Evolutionary conservation across 2,797 vertebrate species (phyloP).

Genomic region (Sebastiscus albofasciatus): DNA sequence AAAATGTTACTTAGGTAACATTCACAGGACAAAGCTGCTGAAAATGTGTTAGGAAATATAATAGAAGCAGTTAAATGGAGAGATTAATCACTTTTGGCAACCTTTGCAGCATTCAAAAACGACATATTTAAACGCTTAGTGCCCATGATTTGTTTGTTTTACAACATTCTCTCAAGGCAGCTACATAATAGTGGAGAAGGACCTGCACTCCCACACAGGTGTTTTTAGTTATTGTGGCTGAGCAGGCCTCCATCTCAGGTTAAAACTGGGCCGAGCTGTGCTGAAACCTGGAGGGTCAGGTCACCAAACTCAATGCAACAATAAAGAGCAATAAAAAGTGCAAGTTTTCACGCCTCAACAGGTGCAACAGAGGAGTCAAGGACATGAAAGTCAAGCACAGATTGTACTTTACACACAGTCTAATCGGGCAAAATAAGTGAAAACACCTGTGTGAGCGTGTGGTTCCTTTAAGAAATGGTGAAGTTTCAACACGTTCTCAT

Average conservation of each 20-base stretch:
- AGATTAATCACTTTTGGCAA: not conserved
- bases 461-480: not conserved
- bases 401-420: not conserved
- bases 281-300: not conserved
- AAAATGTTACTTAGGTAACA: constrained; percentile 1
- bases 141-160: not conserved
- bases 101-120: not conserved
- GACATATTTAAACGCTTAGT: not conserved
- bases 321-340: not conserved
- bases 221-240: not conserved
- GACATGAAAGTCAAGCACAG: not conserved
- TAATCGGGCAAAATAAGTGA: not conserved
- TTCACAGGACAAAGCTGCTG: not conserved
- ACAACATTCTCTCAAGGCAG: not conserved
- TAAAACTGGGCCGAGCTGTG: not conserved
- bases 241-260: not conserved
- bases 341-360: not conserved
- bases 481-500: not conserved
- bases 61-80: not conserved
- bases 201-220: not conserved
- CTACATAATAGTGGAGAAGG: not conserved
- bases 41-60: not conserved
- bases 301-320: not conserved
- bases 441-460: not conserved
- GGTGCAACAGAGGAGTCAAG: not conserved